Percentiles rank a stretch among this genome's conserved stretches.
phyloP scores from a whole-genome alignment of 2,888 invertebrate genomes.

The Limnephilus rhombicus region DNA sequence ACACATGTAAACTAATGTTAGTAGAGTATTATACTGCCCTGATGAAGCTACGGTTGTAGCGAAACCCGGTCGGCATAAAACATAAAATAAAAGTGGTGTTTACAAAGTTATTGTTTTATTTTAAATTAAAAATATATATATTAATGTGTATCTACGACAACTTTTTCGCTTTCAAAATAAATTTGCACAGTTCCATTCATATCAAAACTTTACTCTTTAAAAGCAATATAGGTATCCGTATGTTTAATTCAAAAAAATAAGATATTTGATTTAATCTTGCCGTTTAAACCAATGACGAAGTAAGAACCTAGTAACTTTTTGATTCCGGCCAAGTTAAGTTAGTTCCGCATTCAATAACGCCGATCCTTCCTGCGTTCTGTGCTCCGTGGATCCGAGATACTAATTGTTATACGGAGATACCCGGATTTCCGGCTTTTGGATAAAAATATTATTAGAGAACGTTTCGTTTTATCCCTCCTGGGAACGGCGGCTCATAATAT shows the following conservation, averaged over 20 bases:
- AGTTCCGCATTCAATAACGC: constrained; percentile 34
- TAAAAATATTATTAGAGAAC: neutral
- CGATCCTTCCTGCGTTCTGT: neutral
- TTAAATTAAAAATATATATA: too few species aligned
- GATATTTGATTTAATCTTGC: neutral
- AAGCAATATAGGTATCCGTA: too few species aligned
- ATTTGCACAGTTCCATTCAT: too few species aligned
- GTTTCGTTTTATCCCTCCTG: neutral
- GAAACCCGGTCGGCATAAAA: too few species aligned
- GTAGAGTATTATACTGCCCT: too few species aligned
- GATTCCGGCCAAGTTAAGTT: neutral
- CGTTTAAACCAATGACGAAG: neutral
- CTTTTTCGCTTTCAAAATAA: too few species aligned
- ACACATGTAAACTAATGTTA: too few species aligned
- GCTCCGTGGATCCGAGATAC: neutral
- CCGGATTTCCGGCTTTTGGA: neutral
- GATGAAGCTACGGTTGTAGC: too few species aligned
- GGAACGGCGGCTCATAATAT: neutral
- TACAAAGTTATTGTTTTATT: too few species aligned
- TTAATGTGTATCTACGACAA: too few species aligned
- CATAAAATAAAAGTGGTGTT: too few species aligned
- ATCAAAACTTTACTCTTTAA: too few species aligned
- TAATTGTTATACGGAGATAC: constrained; percentile 6
- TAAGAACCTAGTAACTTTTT: neutral
- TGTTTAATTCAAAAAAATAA: neutral